These are phyloP conservation scores for Pogonomyrmex californicus DNA, from an alignment of 1,140 invertebrate species.

Conservation along the genomic window DNA sequence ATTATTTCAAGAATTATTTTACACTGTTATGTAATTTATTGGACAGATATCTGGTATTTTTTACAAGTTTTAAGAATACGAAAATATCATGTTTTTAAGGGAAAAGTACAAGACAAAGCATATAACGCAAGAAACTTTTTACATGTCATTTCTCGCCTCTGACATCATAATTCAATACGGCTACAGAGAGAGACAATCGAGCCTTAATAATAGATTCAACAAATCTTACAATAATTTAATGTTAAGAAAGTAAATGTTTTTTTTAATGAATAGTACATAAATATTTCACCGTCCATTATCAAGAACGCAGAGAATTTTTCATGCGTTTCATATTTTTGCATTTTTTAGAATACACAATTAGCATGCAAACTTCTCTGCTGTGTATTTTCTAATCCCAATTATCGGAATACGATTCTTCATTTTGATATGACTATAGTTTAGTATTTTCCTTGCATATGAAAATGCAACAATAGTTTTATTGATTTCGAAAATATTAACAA, in stretches of 20 bases:
- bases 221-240: constrained; percentile 31
- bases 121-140: too few relatives aligned
- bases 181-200: too few relatives aligned
- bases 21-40: too few relatives aligned
- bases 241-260: constrained; percentile 19
- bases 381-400: constrained; percentile 11
- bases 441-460: background rate
- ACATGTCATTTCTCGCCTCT: too few relatives aligned
- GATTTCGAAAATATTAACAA: background rate
- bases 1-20: too few relatives aligned
- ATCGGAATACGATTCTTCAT: background rate
- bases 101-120: too few relatives aligned
- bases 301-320: constrained; percentile 17
- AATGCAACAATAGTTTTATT: background rate
- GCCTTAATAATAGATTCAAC: background rate
- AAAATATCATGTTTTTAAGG: too few relatives aligned
- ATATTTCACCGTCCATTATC: constrained; percentile 48
- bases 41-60: too few relatives aligned
- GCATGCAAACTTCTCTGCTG: constrained; percentile 5
- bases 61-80: too few relatives aligned
- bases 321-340: constrained; percentile 44
- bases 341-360: constrained; percentile 29
- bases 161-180: too few relatives aligned
- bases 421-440: constrained; percentile 1
- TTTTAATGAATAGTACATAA: constrained; percentile 26